Conservation (phyloP, 2,797 vertebrate genomes). For the Amblyopsis hoosieri region DNA sequence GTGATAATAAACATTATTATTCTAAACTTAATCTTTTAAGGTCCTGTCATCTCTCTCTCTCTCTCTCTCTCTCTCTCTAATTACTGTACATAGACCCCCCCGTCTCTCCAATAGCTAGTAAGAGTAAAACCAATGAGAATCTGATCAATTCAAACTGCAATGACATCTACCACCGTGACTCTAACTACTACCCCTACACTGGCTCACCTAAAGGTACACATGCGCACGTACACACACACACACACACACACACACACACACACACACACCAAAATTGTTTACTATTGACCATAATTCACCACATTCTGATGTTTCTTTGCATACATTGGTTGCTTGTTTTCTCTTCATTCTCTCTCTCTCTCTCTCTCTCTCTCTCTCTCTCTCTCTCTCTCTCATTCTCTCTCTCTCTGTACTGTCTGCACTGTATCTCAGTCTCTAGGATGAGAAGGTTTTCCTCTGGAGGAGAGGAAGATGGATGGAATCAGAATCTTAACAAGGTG, state of each 20-base stretch:
- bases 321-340: not conserved
- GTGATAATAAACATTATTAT: no score
- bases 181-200: conserved; percentile 89
- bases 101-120: conserved; percentile 71
- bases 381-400: conserved; percentile 1
- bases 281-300: not conserved
- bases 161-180: conserved; percentile 86
- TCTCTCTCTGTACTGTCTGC: conserved; percentile 20
- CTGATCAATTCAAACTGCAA: conserved; percentile 87
- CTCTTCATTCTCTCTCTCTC: conserved; percentile 3
- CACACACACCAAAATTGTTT: not conserved
- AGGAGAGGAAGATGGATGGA: conserved; percentile 92
- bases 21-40: not conserved
- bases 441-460: conserved; percentile 93
- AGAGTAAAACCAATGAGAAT: conserved; percentile 92
- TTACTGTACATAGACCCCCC: conserved; percentile 33
- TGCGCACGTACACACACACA: conserved; percentile 1
- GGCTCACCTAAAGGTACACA: conserved; percentile 89
- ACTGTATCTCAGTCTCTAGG: conserved; percentile 70
- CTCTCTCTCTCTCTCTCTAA: not conserved
- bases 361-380: conserved; percentile 14
- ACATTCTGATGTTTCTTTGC: not conserved
- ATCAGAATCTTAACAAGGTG: conserved; percentile 93
- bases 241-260: conserved; percentile 1
- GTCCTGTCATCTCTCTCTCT: not conserved